phyloP scores from a whole-genome alignment of 2,113 vertebrate species.

The Parus major region DNA sequence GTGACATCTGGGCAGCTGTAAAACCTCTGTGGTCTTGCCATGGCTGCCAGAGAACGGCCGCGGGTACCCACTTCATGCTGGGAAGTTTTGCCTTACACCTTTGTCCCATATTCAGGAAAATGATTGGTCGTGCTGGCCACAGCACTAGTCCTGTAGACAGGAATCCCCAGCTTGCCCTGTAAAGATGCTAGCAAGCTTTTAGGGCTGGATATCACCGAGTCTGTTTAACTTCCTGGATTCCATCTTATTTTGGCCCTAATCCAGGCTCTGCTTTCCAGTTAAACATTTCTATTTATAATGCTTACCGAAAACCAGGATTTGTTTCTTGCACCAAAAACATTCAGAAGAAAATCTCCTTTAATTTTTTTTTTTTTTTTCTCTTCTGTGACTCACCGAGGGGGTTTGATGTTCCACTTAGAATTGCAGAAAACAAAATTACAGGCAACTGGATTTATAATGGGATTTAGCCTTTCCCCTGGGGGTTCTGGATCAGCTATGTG shows the following conservation, averaged over 20 bases:
- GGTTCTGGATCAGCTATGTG: not conserved
- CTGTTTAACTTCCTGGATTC: conserved; percentile 50
- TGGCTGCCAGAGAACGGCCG: not conserved
- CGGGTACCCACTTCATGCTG: not conserved
- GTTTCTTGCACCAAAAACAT: not conserved
- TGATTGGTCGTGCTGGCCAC: not conserved
- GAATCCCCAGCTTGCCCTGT: not conserved
- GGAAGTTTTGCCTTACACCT: not conserved
- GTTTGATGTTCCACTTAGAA: not conserved
- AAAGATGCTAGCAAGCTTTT: not conserved
- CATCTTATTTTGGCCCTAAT: conserved; percentile 24
- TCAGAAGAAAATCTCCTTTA: not conserved
- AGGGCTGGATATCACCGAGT: not conserved
- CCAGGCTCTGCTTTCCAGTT: conserved; percentile 6
- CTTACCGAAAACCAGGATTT: not conserved
- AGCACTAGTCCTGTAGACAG: not conserved
- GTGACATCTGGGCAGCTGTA: conserved; percentile 49
- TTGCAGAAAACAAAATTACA: conserved; percentile 1
- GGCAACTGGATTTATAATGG: not conserved
- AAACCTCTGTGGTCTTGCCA: conserved; percentile 7
- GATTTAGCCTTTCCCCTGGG: not conserved
- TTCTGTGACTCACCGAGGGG: not conserved
- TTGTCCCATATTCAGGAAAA: not conserved
- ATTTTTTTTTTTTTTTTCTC: not conserved
- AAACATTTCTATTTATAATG: conserved; percentile 42